Evolutionary conservation across 2,113 vertebrate species (phyloP).

Genomic region (Oostethus manadensis): DNA sequence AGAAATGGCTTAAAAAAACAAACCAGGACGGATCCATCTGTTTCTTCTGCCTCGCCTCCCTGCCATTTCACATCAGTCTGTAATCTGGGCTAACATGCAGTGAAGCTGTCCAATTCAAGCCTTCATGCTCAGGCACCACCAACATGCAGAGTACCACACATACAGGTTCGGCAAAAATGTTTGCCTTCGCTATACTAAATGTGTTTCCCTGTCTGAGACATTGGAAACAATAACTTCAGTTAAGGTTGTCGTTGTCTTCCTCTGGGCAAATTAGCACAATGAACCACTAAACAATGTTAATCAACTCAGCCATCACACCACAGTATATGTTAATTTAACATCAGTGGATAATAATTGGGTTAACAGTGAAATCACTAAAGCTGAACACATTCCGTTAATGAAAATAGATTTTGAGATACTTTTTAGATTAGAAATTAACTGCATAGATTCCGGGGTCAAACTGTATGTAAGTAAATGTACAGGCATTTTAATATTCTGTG

Average conservation of each 20-base stretch:
- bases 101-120: slow-evolving; percentile 49
- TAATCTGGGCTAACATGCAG: slow-evolving; percentile 61
- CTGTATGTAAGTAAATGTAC: too few species aligned
- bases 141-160: slow-evolving; percentile 14
- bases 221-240: slow-evolving; percentile 10
- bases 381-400: neutral
- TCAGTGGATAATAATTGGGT: neutral
- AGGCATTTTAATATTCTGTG: too few species aligned
- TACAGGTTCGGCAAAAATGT: slow-evolving; percentile 22
- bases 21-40: slow-evolving; percentile 60
- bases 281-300: slow-evolving; percentile 18
- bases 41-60: slow-evolving; percentile 54
- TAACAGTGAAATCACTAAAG: neutral
- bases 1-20: slow-evolving; percentile 21
- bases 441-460: too few species aligned
- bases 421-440: too few species aligned
- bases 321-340: neutral
- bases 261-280: slow-evolving; percentile 9
- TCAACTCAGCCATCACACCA: slow-evolving; percentile 1
- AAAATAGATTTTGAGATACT: too few species aligned
- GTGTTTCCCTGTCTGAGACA: slow-evolving; percentile 16
- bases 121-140: slow-evolving; percentile 32
- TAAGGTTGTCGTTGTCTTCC: slow-evolving; percentile 2
- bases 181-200: slow-evolving; percentile 14
- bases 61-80: slow-evolving; percentile 58